Conservation (phyloP, 2,113 vertebrate genomes). For the Oncorhynchus masou region DNA sequence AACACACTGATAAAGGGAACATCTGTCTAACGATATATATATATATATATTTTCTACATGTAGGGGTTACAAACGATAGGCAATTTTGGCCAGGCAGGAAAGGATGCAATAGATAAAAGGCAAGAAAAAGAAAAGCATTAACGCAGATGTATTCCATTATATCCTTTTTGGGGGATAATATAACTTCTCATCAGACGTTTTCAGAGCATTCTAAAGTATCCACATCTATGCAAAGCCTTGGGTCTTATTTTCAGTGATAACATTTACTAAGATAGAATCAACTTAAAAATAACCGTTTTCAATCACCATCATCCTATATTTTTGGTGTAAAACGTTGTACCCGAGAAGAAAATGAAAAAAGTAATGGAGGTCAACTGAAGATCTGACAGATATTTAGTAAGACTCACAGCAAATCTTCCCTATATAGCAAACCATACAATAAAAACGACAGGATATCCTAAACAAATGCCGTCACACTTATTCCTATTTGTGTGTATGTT, state of each 20-base stretch:
- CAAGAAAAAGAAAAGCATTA: slow-evolving; percentile 21
- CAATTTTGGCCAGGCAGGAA: slow-evolving; percentile 31
- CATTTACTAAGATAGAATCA: too few species aligned
- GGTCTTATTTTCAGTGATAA: neutral
- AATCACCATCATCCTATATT: too few species aligned
- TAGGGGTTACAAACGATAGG: slow-evolving; percentile 42
- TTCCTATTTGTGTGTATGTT: neutral
- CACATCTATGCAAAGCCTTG: neutral
- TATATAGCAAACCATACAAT: neutral
- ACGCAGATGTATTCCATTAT: slow-evolving; percentile 53
- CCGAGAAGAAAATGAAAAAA: too few species aligned
- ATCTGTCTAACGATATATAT: slow-evolving; percentile 23
- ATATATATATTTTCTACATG: slow-evolving; percentile 21
- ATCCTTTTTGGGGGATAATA: slow-evolving; percentile 13
- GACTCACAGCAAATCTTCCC: neutral
- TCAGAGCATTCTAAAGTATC: neutral
- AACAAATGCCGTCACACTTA: slow-evolving; percentile 28
- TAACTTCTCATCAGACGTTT: neutral
- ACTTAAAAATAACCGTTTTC: too few species aligned
- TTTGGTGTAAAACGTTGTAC: too few species aligned
- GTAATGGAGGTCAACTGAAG: too few species aligned
- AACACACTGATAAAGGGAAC: slow-evolving; percentile 31
- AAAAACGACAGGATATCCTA: slow-evolving; percentile 14
- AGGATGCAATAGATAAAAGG: slow-evolving; percentile 24
- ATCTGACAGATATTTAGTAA: too few species aligned